Evolutionary conservation across 2,888 invertebrate genomes (phyloP), one percentile per base, ranked within the genome.

Genomic region (Thyatira batis): DNA sequence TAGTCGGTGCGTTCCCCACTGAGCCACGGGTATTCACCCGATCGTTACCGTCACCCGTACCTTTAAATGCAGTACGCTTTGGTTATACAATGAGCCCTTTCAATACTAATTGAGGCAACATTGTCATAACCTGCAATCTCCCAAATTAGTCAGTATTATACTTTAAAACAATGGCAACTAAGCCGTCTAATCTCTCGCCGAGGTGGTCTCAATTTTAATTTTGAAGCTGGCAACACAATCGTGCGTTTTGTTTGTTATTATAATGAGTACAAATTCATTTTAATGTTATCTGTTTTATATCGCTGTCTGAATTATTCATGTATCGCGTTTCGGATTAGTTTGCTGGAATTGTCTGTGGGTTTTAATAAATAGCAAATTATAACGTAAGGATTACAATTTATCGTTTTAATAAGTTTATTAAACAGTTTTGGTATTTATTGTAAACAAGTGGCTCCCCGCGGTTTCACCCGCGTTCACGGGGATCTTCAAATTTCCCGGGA

Each of bases 151-250:
- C 53, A 55, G 61, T 57, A 58, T 55, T 28, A 13, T 49, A 58
- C 53, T 52, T 50, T 52, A 52, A 52, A 45, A 63, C 63, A 63
- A 63, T 63, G 59, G 58, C 27, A 27, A 45, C 55, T 17, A 45
- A 27, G 52, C 50, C 44, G 20, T 49, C 58, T 55, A 58, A 58
- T 58, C 58, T 53, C 45, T 51, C 13, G 39, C 52, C 48, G 23
- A 46, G 55, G 58, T 58, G 58, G 58, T 58, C 58, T 33, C 20
- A 13, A 49, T 17, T 49, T 51, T 50, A 44, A 52, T 50, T 50
- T 48, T 49, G 49, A 54, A 57, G 51, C 33, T 53, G 44, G 23
- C 20, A 48, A 25, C 49, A 21, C 33, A 49, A 27, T 49, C 49
- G 54, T 33, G 45, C 30, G 53, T 57, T 52, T 52, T 1, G 23